phyloP scores from a whole-genome alignment of 2,888 invertebrate species.

The Zhengitettix transpicula region DNA sequence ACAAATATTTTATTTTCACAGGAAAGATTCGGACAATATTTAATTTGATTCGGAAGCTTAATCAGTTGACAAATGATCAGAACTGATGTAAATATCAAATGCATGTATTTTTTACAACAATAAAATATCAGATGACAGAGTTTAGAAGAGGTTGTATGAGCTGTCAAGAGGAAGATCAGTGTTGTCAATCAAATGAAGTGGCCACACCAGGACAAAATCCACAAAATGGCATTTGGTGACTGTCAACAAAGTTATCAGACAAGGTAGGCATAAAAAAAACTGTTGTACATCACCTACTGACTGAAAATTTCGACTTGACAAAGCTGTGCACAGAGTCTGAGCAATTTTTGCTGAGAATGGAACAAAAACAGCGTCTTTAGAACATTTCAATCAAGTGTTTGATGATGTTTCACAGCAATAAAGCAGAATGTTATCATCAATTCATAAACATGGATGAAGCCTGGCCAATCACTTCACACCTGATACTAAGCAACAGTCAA shows the following conservation, averaged over 20 bases:
- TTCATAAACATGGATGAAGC: background rate
- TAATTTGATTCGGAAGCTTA: too few relatives aligned
- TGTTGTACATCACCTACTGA: background rate
- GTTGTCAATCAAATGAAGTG: background rate
- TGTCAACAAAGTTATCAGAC: background rate
- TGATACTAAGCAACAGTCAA: background rate
- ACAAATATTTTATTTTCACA: too few relatives aligned
- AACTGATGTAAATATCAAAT: too few relatives aligned
- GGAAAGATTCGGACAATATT: too few relatives aligned
- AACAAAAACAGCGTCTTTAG: background rate
- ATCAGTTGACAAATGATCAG: too few relatives aligned
- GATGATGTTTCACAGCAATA: background rate
- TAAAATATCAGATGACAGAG: too few relatives aligned
- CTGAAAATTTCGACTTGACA: background rate
- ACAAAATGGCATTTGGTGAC: too few relatives aligned
- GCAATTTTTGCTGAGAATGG: background rate
- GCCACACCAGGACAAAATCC: background rate
- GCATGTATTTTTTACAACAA: background rate
- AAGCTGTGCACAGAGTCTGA: background rate
- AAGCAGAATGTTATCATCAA: background rate
- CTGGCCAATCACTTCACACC: background rate
- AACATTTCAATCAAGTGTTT: background rate
- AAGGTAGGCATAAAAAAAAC: background rate
- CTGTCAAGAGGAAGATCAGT: background rate
- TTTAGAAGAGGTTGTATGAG: background rate